Evolutionary conservation across 2,888 invertebrate genomes (phyloP).

Genomic region (Stenodera caucasica): DNA sequence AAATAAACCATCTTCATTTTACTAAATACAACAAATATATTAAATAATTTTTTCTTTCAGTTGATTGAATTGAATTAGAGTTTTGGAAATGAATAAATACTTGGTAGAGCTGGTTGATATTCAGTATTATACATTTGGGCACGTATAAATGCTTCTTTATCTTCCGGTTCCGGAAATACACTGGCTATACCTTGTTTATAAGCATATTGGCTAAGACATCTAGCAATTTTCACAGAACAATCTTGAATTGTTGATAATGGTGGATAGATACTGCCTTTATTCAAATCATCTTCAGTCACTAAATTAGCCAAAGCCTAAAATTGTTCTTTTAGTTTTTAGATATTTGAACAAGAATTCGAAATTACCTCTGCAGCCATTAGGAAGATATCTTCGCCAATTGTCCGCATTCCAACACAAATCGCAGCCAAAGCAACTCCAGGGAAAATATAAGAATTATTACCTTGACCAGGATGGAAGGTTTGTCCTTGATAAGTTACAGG

Average conservation of each 20-base stretch:
- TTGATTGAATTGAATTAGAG: slow-evolving; percentile 24
- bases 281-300: slow-evolving; percentile 79
- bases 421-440: slow-evolving; percentile 93
- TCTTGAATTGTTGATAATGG: slow-evolving; percentile 80
- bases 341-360: slow-evolving; percentile 9
- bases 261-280: slow-evolving; percentile 88
- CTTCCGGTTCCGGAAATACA: slow-evolving; percentile 74
- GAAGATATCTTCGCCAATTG: slow-evolving; percentile 91
- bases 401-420: slow-evolving; percentile 83
- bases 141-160: slow-evolving; percentile 73
- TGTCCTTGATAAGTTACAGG: slow-evolving; percentile 81
- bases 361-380: slow-evolving; percentile 83
- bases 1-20: neutral
- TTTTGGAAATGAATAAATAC: slow-evolving; percentile 63
- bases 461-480: slow-evolving; percentile 89
- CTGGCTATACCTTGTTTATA: slow-evolving; percentile 79
- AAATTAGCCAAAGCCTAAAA: slow-evolving; percentile 75
- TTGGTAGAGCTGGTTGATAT: slow-evolving; percentile 71
- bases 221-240: slow-evolving; percentile 87
- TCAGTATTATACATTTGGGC: slow-evolving; percentile 79
- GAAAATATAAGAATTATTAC: slow-evolving; percentile 97
- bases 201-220: slow-evolving; percentile 77
- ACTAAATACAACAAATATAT: slow-evolving; percentile 11
- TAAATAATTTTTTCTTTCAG: neutral
- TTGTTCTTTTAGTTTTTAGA: slow-evolving; percentile 14